Conservation (phyloP, 2,888 invertebrate genomes). For the Meandrusa payeni region DNA sequence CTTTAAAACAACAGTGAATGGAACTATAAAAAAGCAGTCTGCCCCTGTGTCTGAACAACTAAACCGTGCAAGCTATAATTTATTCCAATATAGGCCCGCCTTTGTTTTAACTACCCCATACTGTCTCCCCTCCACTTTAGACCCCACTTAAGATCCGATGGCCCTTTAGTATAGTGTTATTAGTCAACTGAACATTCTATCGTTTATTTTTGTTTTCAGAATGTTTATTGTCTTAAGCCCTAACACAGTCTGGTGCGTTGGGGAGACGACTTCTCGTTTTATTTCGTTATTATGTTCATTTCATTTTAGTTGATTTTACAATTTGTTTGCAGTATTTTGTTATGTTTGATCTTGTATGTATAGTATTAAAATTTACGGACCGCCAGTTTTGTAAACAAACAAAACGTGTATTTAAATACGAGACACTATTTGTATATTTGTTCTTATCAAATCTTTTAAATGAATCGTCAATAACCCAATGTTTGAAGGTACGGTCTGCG, state of each 20-base stretch:
- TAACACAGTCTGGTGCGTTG: slow-evolving; percentile 30
- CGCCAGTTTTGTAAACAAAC: too few relatives aligned
- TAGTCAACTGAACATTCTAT: slow-evolving; percentile 53
- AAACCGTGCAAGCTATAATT: slow-evolving; percentile 64
- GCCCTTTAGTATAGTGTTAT: slow-evolving; percentile 63
- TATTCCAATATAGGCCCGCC: slow-evolving; percentile 55
- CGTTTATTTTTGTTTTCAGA: slow-evolving; percentile 47
- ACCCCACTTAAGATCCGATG: slow-evolving; percentile 55
- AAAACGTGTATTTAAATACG: too few relatives aligned
- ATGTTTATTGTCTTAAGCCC: slow-evolving; percentile 38
- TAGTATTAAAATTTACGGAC: too few relatives aligned
- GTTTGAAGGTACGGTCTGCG: too few relatives aligned
- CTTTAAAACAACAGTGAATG: slow-evolving; percentile 34
- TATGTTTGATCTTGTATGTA: too few relatives aligned
- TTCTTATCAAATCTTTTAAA: too few relatives aligned
- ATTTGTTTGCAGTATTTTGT: too few relatives aligned
- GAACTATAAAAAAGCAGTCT: slow-evolving; percentile 60
- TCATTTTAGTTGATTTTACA: background rate
- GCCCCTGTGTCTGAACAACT: slow-evolving; percentile 48
- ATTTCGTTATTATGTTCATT: slow-evolving; percentile 13
- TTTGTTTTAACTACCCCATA: slow-evolving; percentile 60
- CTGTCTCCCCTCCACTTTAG: slow-evolving; percentile 46
- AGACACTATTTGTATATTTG: too few relatives aligned
- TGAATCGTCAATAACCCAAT: too few relatives aligned
- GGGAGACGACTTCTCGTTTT: slow-evolving; percentile 28